phyloP scores from a whole-genome alignment of 2,113 vertebrate species.

The Callorhinus ursinus region DNA sequence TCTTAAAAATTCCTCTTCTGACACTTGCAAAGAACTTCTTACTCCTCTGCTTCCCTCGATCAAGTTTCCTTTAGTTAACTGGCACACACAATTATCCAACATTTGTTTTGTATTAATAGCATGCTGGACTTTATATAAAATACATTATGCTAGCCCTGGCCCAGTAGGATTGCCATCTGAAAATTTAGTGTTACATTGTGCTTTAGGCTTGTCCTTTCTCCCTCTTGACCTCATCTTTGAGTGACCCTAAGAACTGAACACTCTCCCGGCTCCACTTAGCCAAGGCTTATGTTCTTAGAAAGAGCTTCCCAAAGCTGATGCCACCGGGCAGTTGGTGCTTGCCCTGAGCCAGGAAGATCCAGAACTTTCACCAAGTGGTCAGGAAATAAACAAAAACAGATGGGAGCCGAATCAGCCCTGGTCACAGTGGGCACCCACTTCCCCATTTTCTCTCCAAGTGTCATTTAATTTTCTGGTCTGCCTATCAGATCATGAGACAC shows the following conservation, averaged over 20 bases:
- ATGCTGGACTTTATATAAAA: neutral
- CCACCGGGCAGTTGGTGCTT: neutral
- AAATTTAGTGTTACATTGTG: neutral
- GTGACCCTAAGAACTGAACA: neutral
- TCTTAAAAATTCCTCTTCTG: neutral
- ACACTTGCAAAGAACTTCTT: neutral
- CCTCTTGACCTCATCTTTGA: neutral
- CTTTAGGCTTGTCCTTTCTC: neutral
- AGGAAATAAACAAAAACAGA: slow-evolving; percentile 39
- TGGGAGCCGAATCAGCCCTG: neutral
- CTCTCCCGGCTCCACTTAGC: neutral
- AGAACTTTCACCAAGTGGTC: slow-evolving; percentile 19
- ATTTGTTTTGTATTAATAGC: neutral
- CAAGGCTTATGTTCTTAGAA: slow-evolving; percentile 39
- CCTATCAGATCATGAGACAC: neutral
- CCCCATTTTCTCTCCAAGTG: neutral
- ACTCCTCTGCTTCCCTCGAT: neutral
- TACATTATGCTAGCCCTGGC: neutral
- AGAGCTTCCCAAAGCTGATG: neutral
- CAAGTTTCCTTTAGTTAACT: neutral
- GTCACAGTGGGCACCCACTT: neutral
- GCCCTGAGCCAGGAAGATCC: slow-evolving; percentile 32
- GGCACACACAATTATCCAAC: neutral
- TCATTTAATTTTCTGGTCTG: neutral
- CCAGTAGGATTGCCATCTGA: neutral